Evolutionary conservation across 1,140 invertebrate genomes (phyloP), one percentile per base, ranked within the genome.

Genomic region (Papilio polyxenes): DNA sequence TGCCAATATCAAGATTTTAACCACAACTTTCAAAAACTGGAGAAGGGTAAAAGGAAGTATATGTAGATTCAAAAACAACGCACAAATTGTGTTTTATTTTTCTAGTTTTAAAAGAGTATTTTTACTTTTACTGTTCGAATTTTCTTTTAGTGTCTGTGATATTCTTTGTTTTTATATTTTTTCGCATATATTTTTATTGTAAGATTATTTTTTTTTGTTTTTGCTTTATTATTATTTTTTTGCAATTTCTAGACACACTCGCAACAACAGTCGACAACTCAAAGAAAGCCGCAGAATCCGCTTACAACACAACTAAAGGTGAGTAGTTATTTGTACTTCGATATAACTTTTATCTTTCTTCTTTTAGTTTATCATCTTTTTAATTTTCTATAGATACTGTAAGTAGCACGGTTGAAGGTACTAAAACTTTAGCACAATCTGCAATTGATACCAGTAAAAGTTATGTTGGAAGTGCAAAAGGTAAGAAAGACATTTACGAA

Each of bases 221-320:
- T 82, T 84, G 40, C 51, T 75, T 80, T 82, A 79, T 75, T 56
- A 31, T 82, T 84, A 48, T 81, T 83, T 86, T 87, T 86, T 85
- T 80, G 49, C 78, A 69, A 80, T 76, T 81, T 83, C 10, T 93
- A 94, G 93, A 94, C 85, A 93, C 92, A 82, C 15, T 94, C 59
- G 86, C 91, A n/a, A 90, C 90, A 20, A 90, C 92, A 51, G 89
- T 88, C 81, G 93, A 93, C 79, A 93, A 91, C 77, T 91, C 93
- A 62, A 93, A 92, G 85, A 94, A 92, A 81, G 89, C 91, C 13
- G 91, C 92, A 2, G 93, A 92, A 79, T 87, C 90, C 8, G 91
- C 91, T 10, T 83, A 84, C 59, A 91, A 90, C 82, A 83, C 90
- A 80, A 86, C 91, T 6, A 92, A 89, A 91, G 90, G 91, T 89